phyloP scores from a whole-genome alignment of 2,113 vertebrate genomes.

The Chiloscyllium plagiosum region DNA sequence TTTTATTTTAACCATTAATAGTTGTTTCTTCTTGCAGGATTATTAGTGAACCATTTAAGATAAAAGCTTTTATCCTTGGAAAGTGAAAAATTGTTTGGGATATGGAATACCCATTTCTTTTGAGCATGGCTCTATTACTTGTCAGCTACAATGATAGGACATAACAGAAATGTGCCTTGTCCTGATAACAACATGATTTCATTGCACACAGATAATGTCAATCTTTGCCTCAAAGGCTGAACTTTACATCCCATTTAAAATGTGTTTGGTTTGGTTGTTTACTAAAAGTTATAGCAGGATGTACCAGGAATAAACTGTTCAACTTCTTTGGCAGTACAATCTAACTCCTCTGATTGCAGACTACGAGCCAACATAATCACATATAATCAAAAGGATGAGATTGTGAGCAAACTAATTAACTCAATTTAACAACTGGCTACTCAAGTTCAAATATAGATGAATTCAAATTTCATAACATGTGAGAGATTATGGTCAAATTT shows the following conservation, averaged over 20 bases:
- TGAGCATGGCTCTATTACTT: conserved; percentile 39
- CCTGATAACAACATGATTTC: conserved; percentile 46
- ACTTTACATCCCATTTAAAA: conserved; percentile 50
- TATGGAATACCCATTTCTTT: conserved; percentile 25
- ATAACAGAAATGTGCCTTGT: conserved; percentile 44
- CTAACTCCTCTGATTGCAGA: background rate
- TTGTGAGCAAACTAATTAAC: background rate
- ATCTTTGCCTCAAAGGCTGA: conserved; percentile 46
- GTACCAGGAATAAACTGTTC: background rate
- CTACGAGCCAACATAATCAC: background rate
- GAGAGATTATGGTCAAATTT: background rate
- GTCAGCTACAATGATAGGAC: conserved; percentile 46
- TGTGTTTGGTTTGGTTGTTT: conserved; percentile 41
- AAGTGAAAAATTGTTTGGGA: conserved; percentile 16
- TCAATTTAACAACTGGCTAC: background rate
- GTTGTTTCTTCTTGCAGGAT: background rate
- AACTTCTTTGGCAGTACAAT: background rate
- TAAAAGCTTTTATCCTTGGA: conserved; percentile 25
- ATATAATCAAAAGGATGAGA: background rate
- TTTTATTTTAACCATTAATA: conserved; percentile 1
- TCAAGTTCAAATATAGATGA: background rate
- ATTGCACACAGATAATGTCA: conserved; percentile 52
- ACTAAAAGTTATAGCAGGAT: background rate
- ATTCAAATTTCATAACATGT: background rate
- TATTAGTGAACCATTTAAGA: background rate